Evolutionary conservation across 2,888 invertebrate genomes (phyloP).

Genomic region (Drosophila maculinotata): DNA sequence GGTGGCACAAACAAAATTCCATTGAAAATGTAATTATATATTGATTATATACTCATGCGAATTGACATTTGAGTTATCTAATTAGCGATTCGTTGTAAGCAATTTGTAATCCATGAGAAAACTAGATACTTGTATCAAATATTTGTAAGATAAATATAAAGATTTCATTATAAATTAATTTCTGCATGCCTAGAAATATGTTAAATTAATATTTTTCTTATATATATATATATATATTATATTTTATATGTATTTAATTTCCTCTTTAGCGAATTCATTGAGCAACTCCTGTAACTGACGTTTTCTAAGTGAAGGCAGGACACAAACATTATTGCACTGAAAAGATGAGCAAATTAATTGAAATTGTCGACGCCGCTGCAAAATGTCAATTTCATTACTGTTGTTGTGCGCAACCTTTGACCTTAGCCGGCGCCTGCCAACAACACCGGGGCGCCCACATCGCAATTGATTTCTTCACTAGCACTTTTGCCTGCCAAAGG

Average conservation of each 20-base stretch:
- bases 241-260: too few species aligned
- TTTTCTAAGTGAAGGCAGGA: slow-evolving; percentile 7
- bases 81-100: too few species aligned
- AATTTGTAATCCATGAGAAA: background rate
- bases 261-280: background rate
- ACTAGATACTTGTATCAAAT: too few species aligned
- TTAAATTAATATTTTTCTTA: too few species aligned
- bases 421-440: slow-evolving; percentile 39
- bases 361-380: slow-evolving; percentile 29
- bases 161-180: too few species aligned
- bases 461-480: slow-evolving; percentile 51
- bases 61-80: background rate
- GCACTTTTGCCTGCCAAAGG: slow-evolving; percentile 7
- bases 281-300: background rate
- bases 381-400: slow-evolving; percentile 60
- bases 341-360: slow-evolving; percentile 26
- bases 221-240: background rate
- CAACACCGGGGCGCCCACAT: slow-evolving; percentile 22
- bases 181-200: too few species aligned
- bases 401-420: slow-evolving; percentile 59
- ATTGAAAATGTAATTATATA: slow-evolving; percentile 27
- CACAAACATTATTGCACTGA: slow-evolving; percentile 4
- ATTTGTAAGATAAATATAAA: too few species aligned
- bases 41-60: slow-evolving; percentile 16
- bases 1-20: slow-evolving; percentile 29